Evolutionary conservation across 2,113 vertebrate genomes (phyloP).

Genomic region (Chaetops frenatus): DNA sequence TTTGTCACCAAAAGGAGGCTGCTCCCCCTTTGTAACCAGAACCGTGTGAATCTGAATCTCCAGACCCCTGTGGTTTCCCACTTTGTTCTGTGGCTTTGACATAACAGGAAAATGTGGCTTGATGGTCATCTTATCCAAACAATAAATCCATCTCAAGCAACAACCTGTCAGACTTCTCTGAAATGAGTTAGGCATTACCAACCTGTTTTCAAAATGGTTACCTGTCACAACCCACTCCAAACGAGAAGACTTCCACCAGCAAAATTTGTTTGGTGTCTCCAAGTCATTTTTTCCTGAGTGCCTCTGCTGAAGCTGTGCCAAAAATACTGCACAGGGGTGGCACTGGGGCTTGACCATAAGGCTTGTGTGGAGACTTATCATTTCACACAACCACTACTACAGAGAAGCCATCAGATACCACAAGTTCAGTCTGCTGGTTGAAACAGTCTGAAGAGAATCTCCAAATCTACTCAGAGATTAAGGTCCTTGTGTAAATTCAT

Average conservation of each 20-base stretch:
- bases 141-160: neutral
- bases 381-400: neutral
- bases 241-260: neutral
- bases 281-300: neutral
- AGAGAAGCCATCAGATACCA: neutral
- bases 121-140: neutral
- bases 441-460: neutral
- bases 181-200: neutral
- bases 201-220: neutral
- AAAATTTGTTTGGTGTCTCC: neutral
- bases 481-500: neutral
- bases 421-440: neutral
- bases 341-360: neutral
- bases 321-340: neutral
- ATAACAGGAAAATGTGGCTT: neutral
- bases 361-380: neutral
- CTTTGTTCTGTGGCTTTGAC: neutral
- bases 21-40: neutral
- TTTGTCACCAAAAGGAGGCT: neutral
- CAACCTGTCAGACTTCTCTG: neutral
- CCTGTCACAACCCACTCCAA: neutral
- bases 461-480: neutral
- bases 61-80: neutral
- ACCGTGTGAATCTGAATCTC: neutral
- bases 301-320: neutral